A percentile compares a stretch with the other conserved stretches of the same genome.
These are phyloP conservation scores for Pachyuromys duprasi DNA, from an alignment of 2,797 vertebrate genomes.

Conservation along the genomic window DNA sequence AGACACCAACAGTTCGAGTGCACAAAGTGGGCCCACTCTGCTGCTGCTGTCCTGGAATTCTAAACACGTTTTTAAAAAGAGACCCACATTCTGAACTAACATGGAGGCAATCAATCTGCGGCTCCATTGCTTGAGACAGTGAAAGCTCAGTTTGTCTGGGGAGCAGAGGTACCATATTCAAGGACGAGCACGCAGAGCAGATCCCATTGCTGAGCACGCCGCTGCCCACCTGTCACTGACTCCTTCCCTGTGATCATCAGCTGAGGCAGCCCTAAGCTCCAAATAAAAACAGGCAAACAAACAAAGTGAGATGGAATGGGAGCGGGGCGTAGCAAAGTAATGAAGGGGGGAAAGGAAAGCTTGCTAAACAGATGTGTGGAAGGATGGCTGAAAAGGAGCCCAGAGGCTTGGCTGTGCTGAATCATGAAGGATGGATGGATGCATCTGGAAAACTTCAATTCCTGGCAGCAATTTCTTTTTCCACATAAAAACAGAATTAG, in stretches of 20 bases:
- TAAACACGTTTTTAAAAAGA: background rate
- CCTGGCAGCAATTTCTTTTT: constrained; percentile 37
- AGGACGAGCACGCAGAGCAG: background rate
- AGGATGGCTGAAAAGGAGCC: background rate
- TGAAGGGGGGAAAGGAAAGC: background rate
- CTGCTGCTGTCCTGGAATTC: background rate
- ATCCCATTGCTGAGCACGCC: background rate
- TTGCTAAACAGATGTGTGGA: background rate
- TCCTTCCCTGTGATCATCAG: background rate
- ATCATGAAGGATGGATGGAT: background rate
- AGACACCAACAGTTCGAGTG: background rate
- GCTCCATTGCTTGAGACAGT: background rate
- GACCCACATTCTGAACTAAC: background rate
- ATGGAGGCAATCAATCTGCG: background rate
- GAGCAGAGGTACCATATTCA: background rate
- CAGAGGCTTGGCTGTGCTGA: constrained; percentile 21
- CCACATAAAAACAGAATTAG: constrained; percentile 56
- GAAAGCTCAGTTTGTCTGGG: background rate
- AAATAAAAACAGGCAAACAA: background rate
- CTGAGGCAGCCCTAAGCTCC: background rate
- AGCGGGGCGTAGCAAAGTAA: background rate
- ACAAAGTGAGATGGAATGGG: background rate
- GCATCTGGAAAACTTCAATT: constrained; percentile 39
- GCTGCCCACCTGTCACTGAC: background rate
- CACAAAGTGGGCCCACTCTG: background rate